A percentile compares a stretch with the other conserved stretches of the same genome.
Conservation (phyloP, 2,888 invertebrate genomes). For the Poecilus cupreus region DNA sequence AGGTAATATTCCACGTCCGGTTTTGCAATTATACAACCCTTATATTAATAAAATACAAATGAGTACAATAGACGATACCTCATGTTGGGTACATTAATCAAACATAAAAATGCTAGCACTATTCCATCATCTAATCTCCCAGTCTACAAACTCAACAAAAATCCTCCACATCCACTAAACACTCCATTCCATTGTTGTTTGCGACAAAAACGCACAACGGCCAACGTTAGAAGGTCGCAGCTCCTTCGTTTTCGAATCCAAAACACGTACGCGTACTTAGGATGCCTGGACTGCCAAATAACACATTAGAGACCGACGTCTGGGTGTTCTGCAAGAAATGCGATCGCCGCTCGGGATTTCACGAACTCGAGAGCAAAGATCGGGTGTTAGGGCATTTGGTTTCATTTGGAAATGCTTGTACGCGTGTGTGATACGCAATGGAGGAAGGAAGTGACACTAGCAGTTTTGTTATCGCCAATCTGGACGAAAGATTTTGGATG, state of each 20-base stretch:
- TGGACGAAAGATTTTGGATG: neutral
- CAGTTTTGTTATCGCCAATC: constrained; percentile 1
- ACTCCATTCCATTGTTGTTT: neutral
- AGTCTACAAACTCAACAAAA: neutral
- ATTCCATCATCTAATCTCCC: no score
- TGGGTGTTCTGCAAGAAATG: constrained; percentile 39
- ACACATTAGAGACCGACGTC: constrained; percentile 51
- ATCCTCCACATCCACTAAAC: neutral
- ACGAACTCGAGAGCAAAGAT: neutral
- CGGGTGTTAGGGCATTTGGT: neutral
- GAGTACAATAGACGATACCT: no score
- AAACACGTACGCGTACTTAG: constrained; percentile 54
- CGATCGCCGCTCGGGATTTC: constrained; percentile 25
- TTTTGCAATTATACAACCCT: no score
- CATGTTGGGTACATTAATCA: no score
- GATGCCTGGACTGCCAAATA: constrained; percentile 56
- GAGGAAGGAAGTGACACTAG: neutral
- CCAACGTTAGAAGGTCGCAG: neutral
- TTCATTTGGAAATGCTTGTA: constrained; percentile 5
- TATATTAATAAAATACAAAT: no score
- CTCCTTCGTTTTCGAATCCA: neutral
- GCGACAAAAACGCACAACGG: neutral
- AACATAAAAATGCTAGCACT: no score
- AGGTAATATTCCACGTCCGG: no score
- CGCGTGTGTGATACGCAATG: neutral